phyloP scores from a whole-genome alignment of 2,797 vertebrate genomes.

The Enoplosus armatus region DNA sequence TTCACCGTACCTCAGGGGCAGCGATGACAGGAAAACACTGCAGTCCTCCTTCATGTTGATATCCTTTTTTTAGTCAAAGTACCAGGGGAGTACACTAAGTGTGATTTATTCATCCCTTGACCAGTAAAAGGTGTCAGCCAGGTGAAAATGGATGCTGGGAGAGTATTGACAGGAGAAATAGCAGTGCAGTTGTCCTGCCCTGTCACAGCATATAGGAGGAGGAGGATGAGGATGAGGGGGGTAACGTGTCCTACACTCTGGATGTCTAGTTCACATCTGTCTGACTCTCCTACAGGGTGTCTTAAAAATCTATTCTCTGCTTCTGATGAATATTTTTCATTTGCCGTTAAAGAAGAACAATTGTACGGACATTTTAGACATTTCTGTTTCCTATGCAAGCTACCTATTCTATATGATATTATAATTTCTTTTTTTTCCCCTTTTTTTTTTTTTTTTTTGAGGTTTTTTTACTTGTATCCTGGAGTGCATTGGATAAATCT shows the following conservation, averaged over 20 bases:
- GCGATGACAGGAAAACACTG: slow-evolving; percentile 93
- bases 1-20: slow-evolving; percentile 93
- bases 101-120: slow-evolving; percentile 98
- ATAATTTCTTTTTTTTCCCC: slow-evolving; percentile 57
- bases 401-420: slow-evolving; percentile 65
- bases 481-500: slow-evolving; percentile 77
- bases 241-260: slow-evolving; percentile 55
- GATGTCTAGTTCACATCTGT: slow-evolving; percentile 61
- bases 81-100: slow-evolving; percentile 92
- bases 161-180: slow-evolving; percentile 88
- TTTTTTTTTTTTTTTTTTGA: slow-evolving; percentile 34
- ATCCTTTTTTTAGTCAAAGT: slow-evolving; percentile 92
- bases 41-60: slow-evolving; percentile 96
- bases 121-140: slow-evolving; percentile 92
- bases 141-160: slow-evolving; percentile 91
- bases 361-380: slow-evolving; percentile 44
- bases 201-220: slow-evolving; percentile 70
- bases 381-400: slow-evolving; percentile 55
- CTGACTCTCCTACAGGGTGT: slow-evolving; percentile 26
- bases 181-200: slow-evolving; percentile 83
- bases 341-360: slow-evolving; percentile 33
- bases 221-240: slow-evolving; percentile 25
- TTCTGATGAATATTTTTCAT: slow-evolving; percentile 24
- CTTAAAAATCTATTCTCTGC: slow-evolving; percentile 13
- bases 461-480: slow-evolving; percentile 55